Evolutionary conservation across 2,888 invertebrate species (phyloP), one percentile per base, ranked within the genome.

Genomic region (Strigamia crassipes): DNA sequence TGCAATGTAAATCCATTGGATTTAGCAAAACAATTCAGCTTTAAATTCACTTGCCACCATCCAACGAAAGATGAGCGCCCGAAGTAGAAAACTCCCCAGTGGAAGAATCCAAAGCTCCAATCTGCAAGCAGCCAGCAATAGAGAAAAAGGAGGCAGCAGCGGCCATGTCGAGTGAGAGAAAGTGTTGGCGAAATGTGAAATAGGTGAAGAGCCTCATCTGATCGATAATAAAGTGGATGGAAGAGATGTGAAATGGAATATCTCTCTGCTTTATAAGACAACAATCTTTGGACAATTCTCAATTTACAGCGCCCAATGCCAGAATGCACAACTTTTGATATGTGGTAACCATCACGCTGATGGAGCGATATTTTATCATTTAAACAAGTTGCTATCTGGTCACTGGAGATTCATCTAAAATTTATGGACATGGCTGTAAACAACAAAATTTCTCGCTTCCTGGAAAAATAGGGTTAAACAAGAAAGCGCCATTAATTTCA

Each of bases 301-400:
- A 56, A 46, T 46, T 56, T 56, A 18, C 56, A 56, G 56, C 21
- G 18, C 12, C 4, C 12, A 15, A 0, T 8, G 15, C 56, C 9
- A 6, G n/a, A n/a, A n/a, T 9, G 2, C 15, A 18, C 46, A 46
- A 18, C 38, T 38, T 18, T 56, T 56, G 56, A 56, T 56, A 56
- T 27, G 27, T 27, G n/a, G 51, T 51, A n/a, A 51, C 51, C 51
- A 56, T 18, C 6, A 18, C 1, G 56, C 56, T n/a, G 56, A 56
- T 56, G 56, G 56, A 15, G 18, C 56, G 56, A 73, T 73, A 73
- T 73, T 31, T 73, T 73, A 73, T 73, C 73, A 73, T 31, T 73
- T 73, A 73, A 73, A 73, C 23, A 73, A 56, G 18, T 56, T 56
- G 56, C 56, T 73, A 73, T 73, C 73, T 73, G 73, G 73, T 73